Evolutionary conservation across 2,113 vertebrate genomes (phyloP), one percentile per base, ranked within the genome.

Genomic region (Sporophila hypoxantha): DNA sequence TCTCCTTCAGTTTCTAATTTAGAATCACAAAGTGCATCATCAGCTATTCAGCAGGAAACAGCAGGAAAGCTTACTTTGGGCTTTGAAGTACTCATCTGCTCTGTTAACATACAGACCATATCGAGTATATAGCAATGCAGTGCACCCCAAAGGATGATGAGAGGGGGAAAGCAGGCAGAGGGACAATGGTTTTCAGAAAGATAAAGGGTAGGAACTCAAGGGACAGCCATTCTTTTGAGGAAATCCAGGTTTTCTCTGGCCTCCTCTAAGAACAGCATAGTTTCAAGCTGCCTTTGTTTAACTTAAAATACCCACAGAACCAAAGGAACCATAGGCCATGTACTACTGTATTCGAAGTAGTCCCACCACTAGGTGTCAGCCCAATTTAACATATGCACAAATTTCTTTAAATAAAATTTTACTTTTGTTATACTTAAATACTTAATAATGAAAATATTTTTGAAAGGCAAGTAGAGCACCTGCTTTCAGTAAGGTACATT

Each of bases 281-380:
- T 67, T 85, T 56, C 15, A 67, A 70, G 53, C 6, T 49, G 12
- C 16, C 55, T 62, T 47, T 39, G 3, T 78, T 71, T 36, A 76
- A 53, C 7, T 50, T 50, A 32, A 66, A 68, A 12, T 19, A n/a
- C 29, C 4, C 36, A 69, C 10, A 50, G 27, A 61, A 71, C 9
- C 25, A 79, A 66, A 59, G 15, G 25, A 87, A 12, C 27, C 25
- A 8, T 2, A 30, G 36, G 50, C 36, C 5, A 2, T 20, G 4
- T 14, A 13, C 18, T 27, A 13, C 22, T 32, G 27, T 16, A 16
- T 19, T 39, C 27, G 11, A 76, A 70, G 13, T 42, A 75, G 1
- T 77, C 3, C 19, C 34, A 86, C 93, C 92, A 93, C 93, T 92
- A 93, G 93, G 83, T 94, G 94, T 94, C 94, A 94, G 76, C 5